Evolutionary conservation across 2,888 invertebrate species (phyloP), one percentile per base, ranked within the genome.

Genomic region (Odontocerum albicorne): DNA sequence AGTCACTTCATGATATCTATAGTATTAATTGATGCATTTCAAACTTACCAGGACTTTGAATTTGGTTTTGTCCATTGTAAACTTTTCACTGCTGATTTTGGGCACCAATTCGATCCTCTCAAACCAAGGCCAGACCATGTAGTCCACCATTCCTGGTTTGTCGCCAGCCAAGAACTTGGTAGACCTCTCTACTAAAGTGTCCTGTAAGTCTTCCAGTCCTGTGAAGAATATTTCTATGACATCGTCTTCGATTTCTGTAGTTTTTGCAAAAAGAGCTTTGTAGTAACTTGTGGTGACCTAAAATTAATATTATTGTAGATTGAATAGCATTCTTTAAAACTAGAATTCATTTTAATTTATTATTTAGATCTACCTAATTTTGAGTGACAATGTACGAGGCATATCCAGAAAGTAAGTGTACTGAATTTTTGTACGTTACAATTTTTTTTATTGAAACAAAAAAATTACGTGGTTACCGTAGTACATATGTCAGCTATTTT

Each of bases 121-220:
- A 65, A 88, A 82, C 87, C 90, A 92, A 1, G 92, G 92, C 90
- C 90, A 92, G 62, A 92, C 84, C 79, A 91, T 89, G 63, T 86
- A 87, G 68, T 92, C 92, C 46, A 91, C 72, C 79, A 88, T 83
- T 39, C 90, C 90, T 1, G 91, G 88, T 52, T 81, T 79, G 46
- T 74, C 72, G 12, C 90, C 89, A 56, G 84, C 77, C 62, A 89
- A 83, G 68, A 80, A 92, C 44, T 76, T 76, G 1, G 83, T 83
- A 16, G 79, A 81, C 43, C 91, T 80, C 15, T 71, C 71, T 19
- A 68, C 68, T 3, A 92, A 68, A 67, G 88, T 88, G 44, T 75
- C 77, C 66, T 92, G 87, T 46, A 88, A 82, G 1, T 74, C 64
- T 60, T 84, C 82, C 3, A 91, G 68, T 0, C 82, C 84, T 44